Evolutionary conservation across 1,140 invertebrate species (phyloP).

Genomic region (Formica selysi): DNA sequence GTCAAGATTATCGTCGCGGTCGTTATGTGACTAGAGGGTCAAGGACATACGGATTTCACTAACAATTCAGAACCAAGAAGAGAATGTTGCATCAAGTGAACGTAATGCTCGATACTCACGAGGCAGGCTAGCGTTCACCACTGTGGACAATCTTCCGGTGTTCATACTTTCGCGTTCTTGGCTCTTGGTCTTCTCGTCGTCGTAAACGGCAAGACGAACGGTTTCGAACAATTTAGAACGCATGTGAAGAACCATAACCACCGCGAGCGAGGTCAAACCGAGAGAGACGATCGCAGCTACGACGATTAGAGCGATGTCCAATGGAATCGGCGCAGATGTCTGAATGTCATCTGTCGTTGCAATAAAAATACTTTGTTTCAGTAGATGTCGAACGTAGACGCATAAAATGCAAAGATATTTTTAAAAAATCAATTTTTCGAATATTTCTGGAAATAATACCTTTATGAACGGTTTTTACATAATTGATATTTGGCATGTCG

Average conservation of each 20-base stretch:
- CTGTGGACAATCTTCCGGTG: conserved; percentile 51
- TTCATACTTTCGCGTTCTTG: conserved; percentile 57
- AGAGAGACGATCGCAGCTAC: conserved; percentile 83
- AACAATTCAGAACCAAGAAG: neutral
- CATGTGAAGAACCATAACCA: conserved; percentile 82
- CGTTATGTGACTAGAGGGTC: conserved; percentile 58
- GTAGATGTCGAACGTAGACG: neutral
- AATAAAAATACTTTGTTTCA: neutral
- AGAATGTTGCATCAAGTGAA: conserved; percentile 9
- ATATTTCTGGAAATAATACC: conserved; percentile 61
- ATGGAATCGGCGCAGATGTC: conserved; percentile 71
- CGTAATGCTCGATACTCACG: conserved; percentile 64
- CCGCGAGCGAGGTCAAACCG: conserved; percentile 81
- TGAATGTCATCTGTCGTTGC: conserved; percentile 67
- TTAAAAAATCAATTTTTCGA: neutral
- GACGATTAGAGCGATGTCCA: conserved; percentile 82
- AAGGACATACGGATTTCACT: conserved; percentile 64
- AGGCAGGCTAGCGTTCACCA: conserved; percentile 61
- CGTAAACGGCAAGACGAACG: conserved; percentile 81
- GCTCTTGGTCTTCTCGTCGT: conserved; percentile 73
- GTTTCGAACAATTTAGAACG: conserved; percentile 82
- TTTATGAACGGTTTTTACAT: conserved; percentile 78
- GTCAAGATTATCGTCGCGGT: conserved; percentile 36
- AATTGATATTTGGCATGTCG: conserved; percentile 75
- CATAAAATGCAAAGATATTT: neutral